phyloP scores from a whole-genome alignment of 2,113 vertebrate genomes.

The Collichthys lucidus region DNA sequence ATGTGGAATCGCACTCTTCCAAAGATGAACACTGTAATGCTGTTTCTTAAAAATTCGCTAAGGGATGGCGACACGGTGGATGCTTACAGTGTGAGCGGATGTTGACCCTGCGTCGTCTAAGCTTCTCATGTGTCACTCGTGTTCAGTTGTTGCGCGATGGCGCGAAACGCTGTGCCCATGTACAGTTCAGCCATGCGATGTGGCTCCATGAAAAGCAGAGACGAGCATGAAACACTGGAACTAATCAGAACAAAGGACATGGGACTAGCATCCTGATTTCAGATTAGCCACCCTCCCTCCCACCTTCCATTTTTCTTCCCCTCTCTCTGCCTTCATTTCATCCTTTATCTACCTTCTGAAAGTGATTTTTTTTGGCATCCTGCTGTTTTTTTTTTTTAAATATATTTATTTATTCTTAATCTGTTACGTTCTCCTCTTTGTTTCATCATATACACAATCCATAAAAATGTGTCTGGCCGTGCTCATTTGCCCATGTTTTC shows the following conservation, averaged over 20 bases:
- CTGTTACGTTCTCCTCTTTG: not conserved
- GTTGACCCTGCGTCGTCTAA: constrained; percentile 29
- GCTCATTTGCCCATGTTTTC: not conserved
- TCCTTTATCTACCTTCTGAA: constrained; percentile 23
- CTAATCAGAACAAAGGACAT: constrained; percentile 71
- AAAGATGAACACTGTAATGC: constrained; percentile 14
- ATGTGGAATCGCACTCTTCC: constrained; percentile 37
- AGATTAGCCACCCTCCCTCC: constrained; percentile 65
- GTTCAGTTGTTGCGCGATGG: not conserved
- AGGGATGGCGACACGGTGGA: not conserved
- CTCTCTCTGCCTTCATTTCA: constrained; percentile 11
- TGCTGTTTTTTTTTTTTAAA: not conserved
- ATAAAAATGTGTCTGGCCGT: not conserved
- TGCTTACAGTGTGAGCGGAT: constrained; percentile 1
- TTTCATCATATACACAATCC: not conserved
- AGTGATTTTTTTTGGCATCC: not conserved
- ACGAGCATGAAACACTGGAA: constrained; percentile 73
- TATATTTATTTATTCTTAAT: not conserved
- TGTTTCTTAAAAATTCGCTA: constrained; percentile 31
- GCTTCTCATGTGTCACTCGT: constrained; percentile 21
- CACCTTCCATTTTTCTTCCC: not conserved
- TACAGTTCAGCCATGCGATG: constrained; percentile 52
- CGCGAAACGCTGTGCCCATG: not conserved
- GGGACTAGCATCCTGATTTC: constrained; percentile 75
- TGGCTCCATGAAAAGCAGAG: constrained; percentile 63